Base-by-base conservation (phyloP, 2,888 invertebrate genomes). In the Drosophila helvetica region DNA sequence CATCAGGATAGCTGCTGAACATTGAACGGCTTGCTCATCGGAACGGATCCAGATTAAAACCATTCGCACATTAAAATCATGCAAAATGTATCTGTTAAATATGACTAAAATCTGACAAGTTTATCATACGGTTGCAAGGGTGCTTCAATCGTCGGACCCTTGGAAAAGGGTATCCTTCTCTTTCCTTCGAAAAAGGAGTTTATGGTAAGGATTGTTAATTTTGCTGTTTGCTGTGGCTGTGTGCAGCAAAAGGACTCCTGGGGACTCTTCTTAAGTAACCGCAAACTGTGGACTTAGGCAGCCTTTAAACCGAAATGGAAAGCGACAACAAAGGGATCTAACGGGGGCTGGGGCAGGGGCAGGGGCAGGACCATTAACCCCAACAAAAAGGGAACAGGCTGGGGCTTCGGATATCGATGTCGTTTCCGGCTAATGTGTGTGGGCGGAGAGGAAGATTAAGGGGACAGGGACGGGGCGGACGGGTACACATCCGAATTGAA, bases 361-460 rank as follows among this genome's bases (percentile, higher is more conserved):
- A 62, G 75, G 43, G 61, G 43, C 64, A 54, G 56, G 61, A 71
- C 70, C 76, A 67, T 73, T 60, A 70, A 38, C 53, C 61, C 50
- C 54, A 73, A 80, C 38, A 71, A 47, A 62, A 70, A 71, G 47
- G 51, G 53, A 62, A 65, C 52, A 62, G 43, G 63, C 64, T 30
- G 33, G 12, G 30, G 15, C 42, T 27, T 45, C 30, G 80, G 83
- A 79, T 87, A 86, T 83, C 83, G 70, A 79, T 77, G 82, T 72
- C 80, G 69, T 85, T 79, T 82, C 56, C 68, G 75, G 65, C 81
- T 86, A 81, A 81, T 81, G 87, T 86, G 87, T 69, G 46, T 30
- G 60, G 53, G 10, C 27, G 33, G 43, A 8, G n/a, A 15, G 46
- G 12, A 12, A 42, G 59, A n/a, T 30, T 42, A 43, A 50, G 22